Evolutionary conservation across 2,888 invertebrate genomes (phyloP), one percentile per base, ranked within the genome.

Genomic region (Lutraria lutraria): DNA sequence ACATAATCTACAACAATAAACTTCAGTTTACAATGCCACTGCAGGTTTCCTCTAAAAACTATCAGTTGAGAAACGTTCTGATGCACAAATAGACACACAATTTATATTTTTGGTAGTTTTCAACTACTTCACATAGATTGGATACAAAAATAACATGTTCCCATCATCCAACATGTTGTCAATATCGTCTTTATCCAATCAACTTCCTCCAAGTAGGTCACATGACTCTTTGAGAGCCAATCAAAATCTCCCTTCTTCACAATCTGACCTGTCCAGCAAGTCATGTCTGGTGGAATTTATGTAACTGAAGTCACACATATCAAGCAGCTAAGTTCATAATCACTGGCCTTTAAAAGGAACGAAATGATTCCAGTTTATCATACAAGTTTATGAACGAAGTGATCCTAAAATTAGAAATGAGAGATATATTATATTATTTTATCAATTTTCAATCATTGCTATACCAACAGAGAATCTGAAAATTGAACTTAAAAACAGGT

Each of bases 161-260:
- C n/a, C n/a, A 25, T n/a, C 25, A 15, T 76, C 31, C 19, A 43
- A 43, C 43, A 76, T 76, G 76, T 25, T 31, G 31, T 76, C 12
- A 68, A 68, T 76, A 31, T 76, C 34, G 0, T 34, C 34, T 16
- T 34, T 25, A 82, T 81, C 60, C 82, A 82, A 60, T 82, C 60
- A 56, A 19, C 0, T 29, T 60, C 29, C 29, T 60, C 60, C 25
- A 21, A 60, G 52, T 68, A 63, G 25, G 43, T 83, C 83, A 83
- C 68, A 43, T 83, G 83, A 83, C 83, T 72, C 68, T 52, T 52
- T n/a, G 16, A n/a, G 68, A 83, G 52, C 83, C 83, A 83, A 83
- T 72, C 83, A 83, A 72, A 56, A 56, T 81, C 81, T 29, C 19
- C 34, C 31, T 31, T 31, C 31, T 29, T 21, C 76, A 76, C 34